Evolutionary conservation across 23 tunicate genomes (phyloP), one percentile per base, ranked within the genome.

Genomic region (Diplosoma virens): DNA sequence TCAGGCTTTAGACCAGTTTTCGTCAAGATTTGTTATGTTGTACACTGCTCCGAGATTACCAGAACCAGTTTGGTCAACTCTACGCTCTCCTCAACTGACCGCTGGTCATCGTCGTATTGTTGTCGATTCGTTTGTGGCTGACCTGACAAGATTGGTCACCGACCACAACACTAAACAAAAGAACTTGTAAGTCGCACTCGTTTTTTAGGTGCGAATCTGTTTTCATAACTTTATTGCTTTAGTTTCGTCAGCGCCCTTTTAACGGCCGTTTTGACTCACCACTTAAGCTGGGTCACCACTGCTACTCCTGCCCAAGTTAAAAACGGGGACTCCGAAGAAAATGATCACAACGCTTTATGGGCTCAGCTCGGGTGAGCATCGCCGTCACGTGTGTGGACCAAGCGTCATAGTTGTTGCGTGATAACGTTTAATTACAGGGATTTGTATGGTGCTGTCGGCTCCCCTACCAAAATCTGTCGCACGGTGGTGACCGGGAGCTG

Each of bases 341-440:
- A 59, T 3, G 63, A 56, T 32, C 84, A 90, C 76, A 92, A 92
- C 67, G 78, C 92, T 20, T 52, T 92, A 35, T 92, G 92, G 97
- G 92, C 92, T 9, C 97, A 92, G 33, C 85, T 92, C 31, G 88
- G 92, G 97, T 92, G 52, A 66, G 81, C n/a, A n/a, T n/a, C n/a
- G n/a, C n/a, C n/a, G n/a, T n/a, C n/a, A n/a, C n/a, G n/a, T n/a
- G n/a, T n/a, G n/a, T n/a, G n/a, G n/a, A n/a, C n/a, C n/a, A n/a
- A n/a, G n/a, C n/a, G n/a, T n/a, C n/a, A n/a, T n/a, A n/a, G 50
- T 14, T 41, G 14, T 41, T 41, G 50, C 9, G 14, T 7, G 14
- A 9, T 41, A 9, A 41, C 50, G 14, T 41, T 41, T 7, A 7
- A 41, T 34, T 58, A 1, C 71, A 92, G 97, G 34, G 97, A 85